Conservation (phyloP, 2,113 vertebrate species). For the Proteles cristata region DNA sequence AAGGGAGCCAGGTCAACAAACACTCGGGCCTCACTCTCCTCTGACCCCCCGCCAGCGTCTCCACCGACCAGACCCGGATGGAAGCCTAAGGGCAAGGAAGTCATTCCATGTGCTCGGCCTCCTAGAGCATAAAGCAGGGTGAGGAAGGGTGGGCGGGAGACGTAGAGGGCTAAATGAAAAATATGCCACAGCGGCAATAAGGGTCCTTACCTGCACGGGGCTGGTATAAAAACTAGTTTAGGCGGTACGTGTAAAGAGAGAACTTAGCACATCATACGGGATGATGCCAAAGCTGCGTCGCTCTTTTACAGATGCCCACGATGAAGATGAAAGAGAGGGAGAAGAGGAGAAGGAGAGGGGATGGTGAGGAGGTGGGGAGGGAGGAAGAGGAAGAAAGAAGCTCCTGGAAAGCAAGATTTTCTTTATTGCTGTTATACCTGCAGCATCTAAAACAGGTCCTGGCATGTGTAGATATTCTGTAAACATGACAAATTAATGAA, state of each 20-base stretch:
- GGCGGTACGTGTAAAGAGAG: background rate
- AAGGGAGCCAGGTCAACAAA: background rate
- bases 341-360: background rate
- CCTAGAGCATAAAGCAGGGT: background rate
- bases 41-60: background rate
- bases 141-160: background rate
- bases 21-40: background rate
- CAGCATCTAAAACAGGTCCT: background rate
- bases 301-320: background rate
- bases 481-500: too few relatives aligned
- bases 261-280: background rate
- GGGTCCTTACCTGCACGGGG: background rate
- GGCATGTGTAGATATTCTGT: background rate
- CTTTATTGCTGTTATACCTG: background rate
- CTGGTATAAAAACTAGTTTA: background rate
- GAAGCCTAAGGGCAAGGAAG: background rate
- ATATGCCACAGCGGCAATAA: accelerated
- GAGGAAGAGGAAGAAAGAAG: background rate
- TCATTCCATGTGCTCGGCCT: background rate
- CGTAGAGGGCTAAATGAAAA: background rate
- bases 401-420: background rate
- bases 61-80: background rate
- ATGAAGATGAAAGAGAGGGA: background rate
- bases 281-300: background rate
- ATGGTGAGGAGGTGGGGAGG: background rate